These are phyloP conservation scores for Myotis davidii DNA, from an alignment of 2,113 vertebrate genomes.

Conservation along the genomic window DNA sequence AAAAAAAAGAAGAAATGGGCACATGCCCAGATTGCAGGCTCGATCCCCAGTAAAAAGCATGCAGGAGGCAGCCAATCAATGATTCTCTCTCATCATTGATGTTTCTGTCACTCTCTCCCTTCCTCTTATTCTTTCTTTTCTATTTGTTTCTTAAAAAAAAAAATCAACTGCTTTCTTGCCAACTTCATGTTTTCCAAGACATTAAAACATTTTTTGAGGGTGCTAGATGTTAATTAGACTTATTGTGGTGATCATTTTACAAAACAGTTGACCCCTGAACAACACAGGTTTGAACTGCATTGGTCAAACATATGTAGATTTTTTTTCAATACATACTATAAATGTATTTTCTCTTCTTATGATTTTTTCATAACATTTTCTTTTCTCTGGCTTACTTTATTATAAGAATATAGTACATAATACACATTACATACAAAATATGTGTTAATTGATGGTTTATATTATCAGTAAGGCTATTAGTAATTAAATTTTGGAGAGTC, in stretches of 20 bases:
- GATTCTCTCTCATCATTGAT: no score
- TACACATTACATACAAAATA: background rate
- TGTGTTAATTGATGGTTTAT: background rate
- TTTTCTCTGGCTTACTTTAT: background rate
- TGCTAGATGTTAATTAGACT: background rate
- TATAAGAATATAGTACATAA: background rate
- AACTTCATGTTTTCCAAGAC: slow-evolving; percentile 33
- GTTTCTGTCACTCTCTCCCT: no score
- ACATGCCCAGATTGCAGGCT: no score
- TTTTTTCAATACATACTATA: background rate
- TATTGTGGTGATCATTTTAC: background rate
- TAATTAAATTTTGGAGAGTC: background rate
- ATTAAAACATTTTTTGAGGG: background rate
- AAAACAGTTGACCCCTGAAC: background rate
- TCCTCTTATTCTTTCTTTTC: no score
- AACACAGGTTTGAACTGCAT: background rate
- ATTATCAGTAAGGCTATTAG: background rate
- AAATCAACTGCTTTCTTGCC: background rate
- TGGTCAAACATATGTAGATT: background rate
- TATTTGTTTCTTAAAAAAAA: no score
- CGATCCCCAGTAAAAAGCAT: no score
- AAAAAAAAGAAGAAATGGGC: background rate
- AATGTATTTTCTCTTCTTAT: background rate
- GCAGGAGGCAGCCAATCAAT: no score
- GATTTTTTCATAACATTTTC: background rate